Percentiles rank a stretch among this genome's conserved stretches.
Conservation (phyloP, 2,113 vertebrate species). For the Bothrops jararaca region DNA sequence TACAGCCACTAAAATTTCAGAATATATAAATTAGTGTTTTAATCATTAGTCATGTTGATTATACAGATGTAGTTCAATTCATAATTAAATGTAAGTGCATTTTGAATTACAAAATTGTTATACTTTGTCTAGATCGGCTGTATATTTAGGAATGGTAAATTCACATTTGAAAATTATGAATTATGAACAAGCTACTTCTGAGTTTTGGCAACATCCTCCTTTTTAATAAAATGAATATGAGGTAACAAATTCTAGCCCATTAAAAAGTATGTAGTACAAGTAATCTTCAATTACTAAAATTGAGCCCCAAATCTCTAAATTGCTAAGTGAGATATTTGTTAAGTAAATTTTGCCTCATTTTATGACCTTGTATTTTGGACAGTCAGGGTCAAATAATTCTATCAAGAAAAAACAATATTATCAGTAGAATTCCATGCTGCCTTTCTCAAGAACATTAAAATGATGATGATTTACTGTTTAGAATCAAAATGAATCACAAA, state of each 20-base stretch:
- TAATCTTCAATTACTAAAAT: neutral
- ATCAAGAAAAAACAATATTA: neutral
- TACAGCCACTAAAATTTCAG: neutral
- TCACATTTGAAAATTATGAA: neutral
- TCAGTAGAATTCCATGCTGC: neutral
- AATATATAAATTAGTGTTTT: neutral
- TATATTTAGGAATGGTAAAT: neutral
- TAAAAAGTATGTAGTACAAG: neutral
- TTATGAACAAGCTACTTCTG: neutral
- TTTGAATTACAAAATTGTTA: neutral
- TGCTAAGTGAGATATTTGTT: neutral
- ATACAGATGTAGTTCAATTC: neutral
- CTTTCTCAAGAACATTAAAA: neutral
- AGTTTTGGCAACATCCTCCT: neutral
- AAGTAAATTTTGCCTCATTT: neutral
- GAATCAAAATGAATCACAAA: constrained; percentile 5
- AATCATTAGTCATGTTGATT: neutral
- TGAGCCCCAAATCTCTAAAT: neutral
- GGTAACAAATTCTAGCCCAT: neutral
- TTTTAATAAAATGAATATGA: neutral
- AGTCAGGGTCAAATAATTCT: neutral
- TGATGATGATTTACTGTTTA: neutral
- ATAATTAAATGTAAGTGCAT: neutral
- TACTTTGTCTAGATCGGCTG: neutral
- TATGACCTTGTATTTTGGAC: neutral